A percentile compares a stretch with the other conserved stretches of the same genome.
These are phyloP conservation scores for Illadopsis cleaveri DNA, from an alignment of 2,113 vertebrate genomes.

Conservation along the genomic window DNA sequence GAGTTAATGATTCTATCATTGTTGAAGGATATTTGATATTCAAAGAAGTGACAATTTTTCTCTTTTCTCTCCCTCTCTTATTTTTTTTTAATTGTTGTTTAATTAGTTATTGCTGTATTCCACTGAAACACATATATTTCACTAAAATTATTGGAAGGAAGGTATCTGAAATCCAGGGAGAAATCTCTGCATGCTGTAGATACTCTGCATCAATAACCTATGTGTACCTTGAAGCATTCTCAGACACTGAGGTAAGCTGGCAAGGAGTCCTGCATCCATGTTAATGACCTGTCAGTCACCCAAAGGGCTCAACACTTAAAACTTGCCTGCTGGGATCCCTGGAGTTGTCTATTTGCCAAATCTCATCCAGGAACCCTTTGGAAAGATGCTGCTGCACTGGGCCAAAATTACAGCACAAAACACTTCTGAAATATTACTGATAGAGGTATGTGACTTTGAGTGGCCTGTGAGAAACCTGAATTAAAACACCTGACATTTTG, in stretches of 20 bases:
- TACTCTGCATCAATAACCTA: background rate
- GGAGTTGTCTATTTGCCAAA: background rate
- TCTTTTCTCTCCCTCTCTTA: too few species aligned
- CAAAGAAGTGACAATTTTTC: background rate
- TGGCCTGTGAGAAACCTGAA: background rate
- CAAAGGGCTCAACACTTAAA: background rate
- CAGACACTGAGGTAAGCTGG: background rate
- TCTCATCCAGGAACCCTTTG: background rate
- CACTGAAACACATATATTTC: background rate
- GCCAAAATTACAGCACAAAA: background rate
- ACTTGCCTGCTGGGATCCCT: background rate
- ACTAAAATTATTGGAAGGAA: background rate
- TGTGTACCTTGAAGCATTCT: background rate
- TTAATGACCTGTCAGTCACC: conserved; percentile 7
- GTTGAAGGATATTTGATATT: background rate
- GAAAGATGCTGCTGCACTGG: background rate
- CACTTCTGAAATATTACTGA: background rate
- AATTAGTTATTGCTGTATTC: background rate
- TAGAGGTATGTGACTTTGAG: background rate
- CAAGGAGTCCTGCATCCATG: background rate
- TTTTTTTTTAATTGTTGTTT: too few species aligned
- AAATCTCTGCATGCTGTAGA: background rate
- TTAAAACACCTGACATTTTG: background rate
- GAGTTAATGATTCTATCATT: background rate
- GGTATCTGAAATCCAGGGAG: background rate